These are phyloP conservation scores for Petroica traversi DNA, from an alignment of 2,113 vertebrate genomes.

Conservation along the genomic window DNA sequence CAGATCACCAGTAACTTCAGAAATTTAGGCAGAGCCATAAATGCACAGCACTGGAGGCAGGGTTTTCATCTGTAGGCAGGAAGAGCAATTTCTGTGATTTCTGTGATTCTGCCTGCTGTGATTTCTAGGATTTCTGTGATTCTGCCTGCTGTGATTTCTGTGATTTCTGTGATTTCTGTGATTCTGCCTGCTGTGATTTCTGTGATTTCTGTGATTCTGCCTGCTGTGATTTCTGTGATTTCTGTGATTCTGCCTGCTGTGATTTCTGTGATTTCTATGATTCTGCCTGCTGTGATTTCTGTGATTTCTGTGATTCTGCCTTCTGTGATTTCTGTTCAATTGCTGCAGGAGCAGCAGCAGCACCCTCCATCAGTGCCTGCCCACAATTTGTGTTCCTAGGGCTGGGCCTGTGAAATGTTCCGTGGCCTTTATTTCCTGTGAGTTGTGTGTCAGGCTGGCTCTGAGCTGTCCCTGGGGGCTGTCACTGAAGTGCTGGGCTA, in stretches of 20 bases:
- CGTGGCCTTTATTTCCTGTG: not conserved
- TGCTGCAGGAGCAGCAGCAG: not conserved
- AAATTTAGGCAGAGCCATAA: not conserved
- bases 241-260: not conserved
- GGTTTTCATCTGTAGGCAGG: not conserved
- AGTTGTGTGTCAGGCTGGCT: not conserved
- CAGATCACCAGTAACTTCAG: not conserved
- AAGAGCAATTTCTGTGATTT: not conserved
- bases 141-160: not conserved
- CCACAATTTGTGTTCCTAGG: fast-evolving
- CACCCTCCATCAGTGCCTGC: not conserved
- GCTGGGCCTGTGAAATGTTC: not conserved
- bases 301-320: no score
- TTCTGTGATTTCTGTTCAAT: not conserved
- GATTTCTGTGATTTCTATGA: no score
- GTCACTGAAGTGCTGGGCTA: not conserved
- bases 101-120: not conserved
- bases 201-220: no score
- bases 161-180: no score
- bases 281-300: not conserved
- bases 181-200: not conserved
- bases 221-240: not conserved
- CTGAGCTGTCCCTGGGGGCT: not conserved
- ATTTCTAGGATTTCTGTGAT: no score
- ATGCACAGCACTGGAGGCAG: not conserved